These are phyloP conservation scores for Bradysia coprophila DNA, from an alignment of 1,140 invertebrate species.

Conservation along the genomic window DNA sequence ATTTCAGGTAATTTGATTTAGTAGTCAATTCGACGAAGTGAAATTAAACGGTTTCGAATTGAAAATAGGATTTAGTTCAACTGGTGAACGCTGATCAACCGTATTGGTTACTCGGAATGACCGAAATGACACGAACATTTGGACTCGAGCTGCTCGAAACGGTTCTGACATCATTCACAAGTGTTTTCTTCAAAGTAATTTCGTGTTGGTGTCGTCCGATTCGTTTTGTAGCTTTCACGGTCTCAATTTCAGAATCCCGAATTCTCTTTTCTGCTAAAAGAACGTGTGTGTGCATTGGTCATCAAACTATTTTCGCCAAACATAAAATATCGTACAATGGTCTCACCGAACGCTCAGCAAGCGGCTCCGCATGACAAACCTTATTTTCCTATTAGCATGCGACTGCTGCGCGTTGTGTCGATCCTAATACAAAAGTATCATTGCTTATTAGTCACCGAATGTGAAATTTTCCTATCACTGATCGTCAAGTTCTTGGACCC, in stretches of 20 bases:
- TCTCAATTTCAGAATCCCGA: constrained; percentile 65
- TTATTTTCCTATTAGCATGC: constrained; percentile 92
- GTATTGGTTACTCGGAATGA: constrained; percentile 84
- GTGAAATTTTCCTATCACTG: constrained; percentile 93
- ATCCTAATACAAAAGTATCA: constrained; percentile 91
- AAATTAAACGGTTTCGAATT: no score
- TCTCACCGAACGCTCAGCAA: constrained; percentile 28
- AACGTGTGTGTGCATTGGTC: constrained; percentile 90
- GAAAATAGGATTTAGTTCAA: constrained; percentile 89
- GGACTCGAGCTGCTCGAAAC: constrained; percentile 89
- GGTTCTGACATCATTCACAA: constrained; percentile 76
- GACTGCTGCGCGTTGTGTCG: constrained; percentile 79
- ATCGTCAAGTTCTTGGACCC: constrained; percentile 94
- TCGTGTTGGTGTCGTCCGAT: not conserved
- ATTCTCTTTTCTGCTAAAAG: constrained; percentile 88
- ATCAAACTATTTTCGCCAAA: constrained; percentile 97
- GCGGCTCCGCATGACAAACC: constrained; percentile 67
- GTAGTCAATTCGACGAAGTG: no score
- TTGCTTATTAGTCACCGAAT: constrained; percentile 83
- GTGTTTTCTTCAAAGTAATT: constrained; percentile 67
- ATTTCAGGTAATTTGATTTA: constrained; percentile 52
- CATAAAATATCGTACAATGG: constrained; percentile 63
- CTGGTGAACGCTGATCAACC: constrained; percentile 93
- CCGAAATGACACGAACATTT: constrained; percentile 94
- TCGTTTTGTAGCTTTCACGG: constrained; percentile 1